Evolutionary conservation across 1,140 invertebrate species (phyloP), one percentile per base, ranked within the genome.

Genomic region (Drosophila tristis): DNA sequence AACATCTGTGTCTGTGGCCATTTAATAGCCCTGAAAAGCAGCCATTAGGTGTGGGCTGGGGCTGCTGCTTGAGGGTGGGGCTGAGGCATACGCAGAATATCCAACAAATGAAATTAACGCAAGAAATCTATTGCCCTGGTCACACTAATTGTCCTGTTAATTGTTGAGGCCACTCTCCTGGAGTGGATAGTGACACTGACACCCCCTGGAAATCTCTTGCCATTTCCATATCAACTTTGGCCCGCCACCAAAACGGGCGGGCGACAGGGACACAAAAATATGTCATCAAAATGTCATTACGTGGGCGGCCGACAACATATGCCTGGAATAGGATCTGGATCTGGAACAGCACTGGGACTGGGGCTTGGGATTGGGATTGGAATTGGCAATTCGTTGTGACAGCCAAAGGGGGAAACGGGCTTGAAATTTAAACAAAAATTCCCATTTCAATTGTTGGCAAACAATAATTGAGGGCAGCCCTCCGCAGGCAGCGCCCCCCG

Each of bases 281-380:
- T 87, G 74, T 76, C 82, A 87, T 86, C 82, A 86, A 87, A 86
- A 86, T 87, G 70, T 67, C 82, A 87, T 86, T 86, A 86, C 59
- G 65, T 50, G 48, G 56, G 45, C 47, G 44, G 42, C 23, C 7
- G 35, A 58, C 64, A 50, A 68, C 73, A 76, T 76, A 75, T 67
- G 72, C 60, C 55, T 11, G 35, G 35, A 11, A 39, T 39, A 11
- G 35, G 35, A 13, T 13, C 9, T 29, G 31, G 8, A 35, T 35
- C 2, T 35, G 9, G 9, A 35, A 4, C 31, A 35, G 31, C 8
- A 9, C 31, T 11, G 8, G 31, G 42, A 42, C 55, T 11, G 42
- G 23, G 42, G 7, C 11, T 39, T 11, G 23, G 55, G 43, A 57
- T 35, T 23, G 13, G 47, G 2, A 49, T 35, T 35, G 31, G 35